A percentile compares a stretch with the other conserved stretches of the same genome.
Conservation (phyloP, 2,888 invertebrate genomes). For the Ectemnius lituratus region DNA sequence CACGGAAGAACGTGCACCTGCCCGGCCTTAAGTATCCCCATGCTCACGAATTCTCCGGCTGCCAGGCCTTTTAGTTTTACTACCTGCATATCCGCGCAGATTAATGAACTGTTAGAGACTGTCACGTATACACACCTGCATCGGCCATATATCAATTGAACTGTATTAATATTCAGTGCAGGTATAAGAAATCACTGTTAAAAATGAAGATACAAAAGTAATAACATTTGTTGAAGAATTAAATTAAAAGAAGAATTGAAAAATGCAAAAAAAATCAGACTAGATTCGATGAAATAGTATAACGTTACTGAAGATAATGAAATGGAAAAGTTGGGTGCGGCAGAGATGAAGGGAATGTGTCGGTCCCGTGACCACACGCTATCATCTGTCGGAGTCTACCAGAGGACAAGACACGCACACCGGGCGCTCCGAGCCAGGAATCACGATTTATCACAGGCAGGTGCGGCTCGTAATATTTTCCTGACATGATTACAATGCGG, state of each 20-base stretch:
- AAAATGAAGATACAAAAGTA: too few relatives aligned
- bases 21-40: constrained; percentile 15
- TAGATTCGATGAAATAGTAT: background rate
- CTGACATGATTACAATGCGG: constrained; percentile 23
- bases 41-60: constrained; percentile 9
- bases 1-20: constrained; percentile 24
- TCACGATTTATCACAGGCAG: constrained; percentile 41
- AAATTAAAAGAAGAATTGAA: too few relatives aligned
- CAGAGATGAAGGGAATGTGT: background rate
- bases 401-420: background rate
- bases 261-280: background rate
- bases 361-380: background rate
- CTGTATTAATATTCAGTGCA: background rate
- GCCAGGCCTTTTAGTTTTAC: constrained; percentile 16
- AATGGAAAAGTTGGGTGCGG: background rate
- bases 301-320: background rate
- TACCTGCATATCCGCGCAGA: constrained; percentile 45
- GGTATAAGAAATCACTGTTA: too few relatives aligned
- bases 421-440: constrained; percentile 2
- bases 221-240: background rate
- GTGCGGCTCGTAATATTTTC: constrained; percentile 41
- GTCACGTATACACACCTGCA: background rate
- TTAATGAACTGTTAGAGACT: constrained; percentile 19
- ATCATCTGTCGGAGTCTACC: background rate
- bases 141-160: background rate